Conservation (phyloP, 2,797 vertebrate species). For the Rhinogobio ventralis region DNA sequence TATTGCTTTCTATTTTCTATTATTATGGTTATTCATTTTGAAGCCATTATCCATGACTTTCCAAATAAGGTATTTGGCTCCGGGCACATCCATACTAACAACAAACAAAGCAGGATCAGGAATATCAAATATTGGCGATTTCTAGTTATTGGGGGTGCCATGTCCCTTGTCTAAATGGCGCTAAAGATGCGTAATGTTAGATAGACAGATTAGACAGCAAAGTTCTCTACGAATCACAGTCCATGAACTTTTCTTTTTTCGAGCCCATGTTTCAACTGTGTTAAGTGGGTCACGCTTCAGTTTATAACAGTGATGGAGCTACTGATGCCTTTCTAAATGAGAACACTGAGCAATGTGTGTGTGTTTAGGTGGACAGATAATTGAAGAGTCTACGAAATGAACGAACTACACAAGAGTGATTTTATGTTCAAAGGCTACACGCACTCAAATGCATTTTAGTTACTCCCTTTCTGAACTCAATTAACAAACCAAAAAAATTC, state of each 20-base stretch:
- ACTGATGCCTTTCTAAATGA: conserved; percentile 37
- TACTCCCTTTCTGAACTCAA: conserved; percentile 22
- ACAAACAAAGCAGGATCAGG: too few species aligned
- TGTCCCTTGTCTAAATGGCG: conserved; percentile 36
- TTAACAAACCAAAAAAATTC: conserved; percentile 1
- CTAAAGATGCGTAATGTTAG: too few species aligned
- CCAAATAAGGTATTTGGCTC: too few species aligned
- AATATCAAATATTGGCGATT: not conserved
- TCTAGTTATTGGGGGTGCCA: not conserved
- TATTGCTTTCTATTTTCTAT: too few species aligned
- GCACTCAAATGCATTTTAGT: conserved; percentile 19
- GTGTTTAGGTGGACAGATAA: conserved; percentile 33
- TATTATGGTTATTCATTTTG: too few species aligned
- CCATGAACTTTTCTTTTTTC: conserved; percentile 17
- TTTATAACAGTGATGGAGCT: conserved; percentile 27
- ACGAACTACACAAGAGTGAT: conserved; percentile 45
- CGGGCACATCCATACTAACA: too few species aligned
- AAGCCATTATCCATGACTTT: too few species aligned
- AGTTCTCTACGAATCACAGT: conserved; percentile 36
- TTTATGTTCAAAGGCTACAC: conserved; percentile 37
- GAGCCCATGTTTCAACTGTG: conserved; percentile 25
- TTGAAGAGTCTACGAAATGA: conserved; percentile 52
- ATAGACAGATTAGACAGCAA: too few species aligned
- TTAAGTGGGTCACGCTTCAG: conserved; percentile 45
- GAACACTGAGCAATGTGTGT: conserved; percentile 45